Percentiles rank a stretch among this genome's conserved stretches.
Evolutionary conservation across 2,888 invertebrate species (phyloP).

Genomic region (Protodeltote pygarga): DNA sequence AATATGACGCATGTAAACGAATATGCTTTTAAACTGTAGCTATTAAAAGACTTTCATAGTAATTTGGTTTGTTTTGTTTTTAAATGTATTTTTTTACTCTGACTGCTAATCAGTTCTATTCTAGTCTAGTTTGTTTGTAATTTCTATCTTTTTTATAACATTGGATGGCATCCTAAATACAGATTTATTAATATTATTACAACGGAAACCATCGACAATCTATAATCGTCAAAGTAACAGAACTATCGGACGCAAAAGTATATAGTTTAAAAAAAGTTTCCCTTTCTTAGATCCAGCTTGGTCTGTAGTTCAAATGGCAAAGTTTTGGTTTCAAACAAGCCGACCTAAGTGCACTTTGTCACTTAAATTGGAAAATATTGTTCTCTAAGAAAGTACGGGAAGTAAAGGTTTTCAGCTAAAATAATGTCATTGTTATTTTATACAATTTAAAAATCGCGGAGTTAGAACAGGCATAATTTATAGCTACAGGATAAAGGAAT

Average conservation of each 20-base stretch:
- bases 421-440: slow-evolving; percentile 62
- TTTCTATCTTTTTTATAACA: no score
- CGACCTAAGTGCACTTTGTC: slow-evolving; percentile 86
- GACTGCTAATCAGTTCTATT: neutral
- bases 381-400: slow-evolving; percentile 72
- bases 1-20: slow-evolving; percentile 39
- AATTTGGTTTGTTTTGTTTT: slow-evolving; percentile 4
- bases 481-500: slow-evolving; percentile 23
- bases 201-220: slow-evolving; percentile 3
- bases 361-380: slow-evolving; percentile 86
- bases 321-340: slow-evolving; percentile 84
- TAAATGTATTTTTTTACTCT: neutral
- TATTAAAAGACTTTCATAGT: no score
- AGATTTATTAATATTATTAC: no score
- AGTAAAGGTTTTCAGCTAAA: slow-evolving; percentile 66
- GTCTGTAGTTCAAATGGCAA: slow-evolving; percentile 81
- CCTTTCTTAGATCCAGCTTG: slow-evolving; percentile 67
- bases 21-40: slow-evolving; percentile 8
- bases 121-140: neutral
- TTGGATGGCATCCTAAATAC: no score
- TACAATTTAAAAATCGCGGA: slow-evolving; percentile 51
- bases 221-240: slow-evolving; percentile 14
- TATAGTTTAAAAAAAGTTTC: slow-evolving; percentile 62
- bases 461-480: slow-evolving; percentile 33
- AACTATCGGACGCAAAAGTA: slow-evolving; percentile 42